Evolutionary conservation across 1,140 invertebrate genomes (phyloP), one percentile per base, ranked within the genome.

Genomic region (Caenorhabditis briggsae): DNA sequence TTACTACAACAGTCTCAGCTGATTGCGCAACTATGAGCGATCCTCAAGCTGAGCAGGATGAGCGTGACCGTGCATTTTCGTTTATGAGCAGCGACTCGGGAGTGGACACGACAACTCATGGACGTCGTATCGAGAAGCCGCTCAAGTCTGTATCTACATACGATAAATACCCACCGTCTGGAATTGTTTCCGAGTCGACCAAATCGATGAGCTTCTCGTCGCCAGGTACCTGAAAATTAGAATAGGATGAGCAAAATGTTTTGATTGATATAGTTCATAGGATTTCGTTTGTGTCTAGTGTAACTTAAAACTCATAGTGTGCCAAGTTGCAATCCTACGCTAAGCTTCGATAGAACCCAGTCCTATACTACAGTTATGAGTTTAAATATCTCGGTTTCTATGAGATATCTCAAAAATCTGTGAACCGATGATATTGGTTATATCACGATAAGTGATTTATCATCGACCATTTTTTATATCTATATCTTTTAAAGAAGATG

Each of bases 131-230:
- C 12, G 46, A 78, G n/a, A 48, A 78, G 20, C 70, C 43, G 43
- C 46, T 78, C 14, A 78, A 78, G 46, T 78, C 70, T 48, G 46
- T 50, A 14, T 20, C 70, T 12, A 78, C 70, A 20, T 78, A 78
- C 33, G 70, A 78, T 12, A 78, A 78, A n/a, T 50, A 78, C 70
- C 70, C 70, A 78, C 70, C 64, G 43, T 70, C 70, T 50, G 70
- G 20, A 50, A 18, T 78, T 9, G 46, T 23, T 11, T 78, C 70
- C 46, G 70, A 78, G 46, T 78, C 70, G 43, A 78, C 70, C 20
- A 78, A 78, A 53, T 78, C 70, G n/a, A 78, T 78, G 12, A 78
- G 70, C 46, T 78, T 78, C 70, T 78, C 70, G 70, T 78, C 70
- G n/a, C 70, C 70, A 78, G 70, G 70, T 78, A 78, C 70, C 70